A percentile compares a stretch with the other conserved stretches of the same genome.
These are phyloP conservation scores for Glandiceps talaboti DNA, from an alignment of 53 echinoderm and acorn worm genomes.

Conservation along the genomic window DNA sequence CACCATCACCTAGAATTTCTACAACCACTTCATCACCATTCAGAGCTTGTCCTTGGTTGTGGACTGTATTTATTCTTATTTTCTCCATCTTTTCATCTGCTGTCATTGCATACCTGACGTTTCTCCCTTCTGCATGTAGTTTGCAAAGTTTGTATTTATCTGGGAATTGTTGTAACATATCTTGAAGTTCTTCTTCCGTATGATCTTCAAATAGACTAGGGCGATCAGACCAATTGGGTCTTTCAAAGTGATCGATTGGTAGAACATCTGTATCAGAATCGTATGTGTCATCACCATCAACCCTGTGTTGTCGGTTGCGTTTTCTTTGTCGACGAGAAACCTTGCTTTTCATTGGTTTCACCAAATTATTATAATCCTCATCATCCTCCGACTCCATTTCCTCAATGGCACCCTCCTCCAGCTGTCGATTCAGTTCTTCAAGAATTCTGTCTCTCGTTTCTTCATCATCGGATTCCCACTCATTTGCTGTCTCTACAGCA, in stretches of 20 bases:
- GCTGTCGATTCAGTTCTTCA: conserved; percentile 64
- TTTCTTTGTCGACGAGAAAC: neutral
- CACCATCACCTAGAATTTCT: conserved; percentile 6
- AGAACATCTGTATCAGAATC: neutral
- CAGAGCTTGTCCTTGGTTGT: conserved; percentile 51
- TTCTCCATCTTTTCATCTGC: neutral
- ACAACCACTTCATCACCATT: conserved; percentile 72
- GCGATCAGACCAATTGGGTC: neutral
- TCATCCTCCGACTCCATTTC: neutral
- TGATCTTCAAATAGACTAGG: neutral
- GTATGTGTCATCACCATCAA: neutral
- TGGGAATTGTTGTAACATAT: neutral
- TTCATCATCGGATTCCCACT: conserved; percentile 46
- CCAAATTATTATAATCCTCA: neutral
- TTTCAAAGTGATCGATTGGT: neutral
- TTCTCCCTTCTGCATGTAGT: neutral
- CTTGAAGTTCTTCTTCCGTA: neutral
- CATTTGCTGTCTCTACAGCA: conserved; percentile 13
- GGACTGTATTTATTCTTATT: conserved; percentile 42
- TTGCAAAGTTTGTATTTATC: neutral
- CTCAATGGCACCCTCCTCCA: conserved; percentile 28
- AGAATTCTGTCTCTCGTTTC: conserved; percentile 62
- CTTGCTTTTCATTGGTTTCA: neutral
- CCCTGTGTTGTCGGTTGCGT: no score
- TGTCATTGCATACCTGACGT: neutral